These are phyloP conservation scores for Dermatemys mawii DNA, from an alignment of 2,113 vertebrate species.

Conservation along the genomic window DNA sequence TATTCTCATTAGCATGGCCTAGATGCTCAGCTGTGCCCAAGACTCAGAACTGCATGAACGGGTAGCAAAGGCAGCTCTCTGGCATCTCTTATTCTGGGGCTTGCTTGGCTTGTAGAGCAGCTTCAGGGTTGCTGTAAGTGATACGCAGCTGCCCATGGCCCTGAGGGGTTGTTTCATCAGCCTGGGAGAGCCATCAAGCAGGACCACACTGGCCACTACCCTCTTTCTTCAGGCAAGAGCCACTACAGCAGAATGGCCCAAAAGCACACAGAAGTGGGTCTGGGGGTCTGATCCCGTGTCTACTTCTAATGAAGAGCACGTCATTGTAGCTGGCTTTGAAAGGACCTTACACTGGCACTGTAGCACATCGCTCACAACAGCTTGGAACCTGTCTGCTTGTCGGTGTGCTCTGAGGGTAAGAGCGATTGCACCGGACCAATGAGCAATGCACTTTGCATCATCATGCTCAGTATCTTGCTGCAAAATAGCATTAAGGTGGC, in stretches of 20 bases:
- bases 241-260: accelerated
- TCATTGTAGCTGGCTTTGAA: neutral
- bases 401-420: neutral
- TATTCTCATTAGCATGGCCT: neutral
- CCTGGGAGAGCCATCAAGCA: neutral
- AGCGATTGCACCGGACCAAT: neutral
- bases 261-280: neutral
- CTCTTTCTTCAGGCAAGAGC: neutral
- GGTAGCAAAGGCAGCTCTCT: neutral
- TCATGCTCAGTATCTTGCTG: neutral
- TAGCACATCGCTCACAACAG: neutral
- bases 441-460: neutral
- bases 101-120: neutral
- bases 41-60: neutral
- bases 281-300: neutral
- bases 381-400: neutral
- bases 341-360: neutral
- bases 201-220: neutral
- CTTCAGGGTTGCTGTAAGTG: neutral
- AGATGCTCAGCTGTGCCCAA: neutral
- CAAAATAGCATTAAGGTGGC: neutral
- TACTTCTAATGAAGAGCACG: neutral
- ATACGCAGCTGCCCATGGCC: neutral
- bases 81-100: neutral
- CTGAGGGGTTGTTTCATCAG: neutral